Evolutionary conservation across 2,113 vertebrate species (phyloP), one percentile per base, ranked within the genome.

Genomic region (Tapirus terrestris): DNA sequence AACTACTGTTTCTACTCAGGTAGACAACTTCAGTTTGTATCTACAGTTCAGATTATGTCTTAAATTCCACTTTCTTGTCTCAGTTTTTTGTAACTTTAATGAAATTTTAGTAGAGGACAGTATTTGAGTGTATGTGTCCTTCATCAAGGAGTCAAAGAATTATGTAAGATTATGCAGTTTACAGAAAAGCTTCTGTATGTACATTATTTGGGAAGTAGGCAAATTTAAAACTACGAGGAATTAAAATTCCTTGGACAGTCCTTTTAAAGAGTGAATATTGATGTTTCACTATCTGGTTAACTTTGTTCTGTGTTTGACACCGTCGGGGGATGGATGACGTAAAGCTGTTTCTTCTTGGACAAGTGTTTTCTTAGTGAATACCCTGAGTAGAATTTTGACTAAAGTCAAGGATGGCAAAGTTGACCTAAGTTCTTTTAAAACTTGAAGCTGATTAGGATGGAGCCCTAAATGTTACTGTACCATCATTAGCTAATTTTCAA

Each of bases 301-400:
- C 76, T 93, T 33, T 65, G n/a, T 68, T 95, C 67, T 36, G 7
- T 95, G 81, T 89, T 89, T 84, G 75, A 92, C 87, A 77, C n/a
- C 51, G 3, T 82, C 20, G 33, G 9, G 63, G 29, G n/a, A 67
- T 60, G 48, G n/a, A 36, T 83, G 60, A 39, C 43, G 4, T n/a
- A 17, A 77, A 95, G 79, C 36, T n/a, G 53, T 83, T 91, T 95
- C 48, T 76, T 77, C 43, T 73, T 58, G 70, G 65, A 48, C 56
- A 70, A 23, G 29, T 67, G 12, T 75, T 91, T 89, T 33, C 76
- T 86, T 90, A 87, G 79, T 82, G 20, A 87, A 31, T 67, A 53
- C 68, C 0, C 0, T 91, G 60, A 76, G n/a, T 70, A 51, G 45
- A 90, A 80, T n/a, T 93, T 82, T 36, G 43, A 31, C 61, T 77